These are phyloP conservation scores for Trichoplusia ni DNA, from an alignment of 1,140 invertebrate species.

Conservation along the genomic window DNA sequence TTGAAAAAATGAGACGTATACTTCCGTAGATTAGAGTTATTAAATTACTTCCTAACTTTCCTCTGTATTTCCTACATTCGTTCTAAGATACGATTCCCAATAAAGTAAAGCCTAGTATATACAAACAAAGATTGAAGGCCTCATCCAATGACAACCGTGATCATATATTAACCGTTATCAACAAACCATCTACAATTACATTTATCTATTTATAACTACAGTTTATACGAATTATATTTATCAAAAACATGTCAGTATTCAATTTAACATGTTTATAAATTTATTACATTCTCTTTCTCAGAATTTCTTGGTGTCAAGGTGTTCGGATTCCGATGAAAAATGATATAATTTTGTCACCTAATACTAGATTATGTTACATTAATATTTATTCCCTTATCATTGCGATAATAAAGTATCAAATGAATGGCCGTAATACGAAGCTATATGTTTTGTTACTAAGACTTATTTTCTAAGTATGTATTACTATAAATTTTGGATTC, in stretches of 20 bases:
- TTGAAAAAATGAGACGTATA: no score
- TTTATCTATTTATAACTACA: not conserved
- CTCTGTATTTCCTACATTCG: not conserved
- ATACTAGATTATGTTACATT: not conserved
- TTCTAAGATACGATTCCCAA: not conserved
- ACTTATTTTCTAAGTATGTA: no score
- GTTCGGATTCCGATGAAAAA: conserved; percentile 7
- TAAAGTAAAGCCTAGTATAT: not conserved
- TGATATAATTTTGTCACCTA: not conserved
- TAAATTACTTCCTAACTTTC: not conserved
- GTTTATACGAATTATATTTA: no score
- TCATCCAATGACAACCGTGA: no score
- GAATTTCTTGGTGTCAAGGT: conserved; percentile 24
- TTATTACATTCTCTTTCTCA: conserved; percentile 5
- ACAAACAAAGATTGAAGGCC: not conserved
- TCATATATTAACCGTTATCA: no score
- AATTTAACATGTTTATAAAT: no score
- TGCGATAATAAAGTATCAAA: no score
- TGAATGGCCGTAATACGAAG: no score
- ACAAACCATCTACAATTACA: not conserved
- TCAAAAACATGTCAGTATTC: no score
- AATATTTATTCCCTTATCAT: not conserved
- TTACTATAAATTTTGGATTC: no score
- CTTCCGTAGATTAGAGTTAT: not conserved
- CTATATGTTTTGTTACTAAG: no score